Base-by-base conservation (phyloP, 2,888 invertebrate genomes). In the Eupithecia exiguata region DNA sequence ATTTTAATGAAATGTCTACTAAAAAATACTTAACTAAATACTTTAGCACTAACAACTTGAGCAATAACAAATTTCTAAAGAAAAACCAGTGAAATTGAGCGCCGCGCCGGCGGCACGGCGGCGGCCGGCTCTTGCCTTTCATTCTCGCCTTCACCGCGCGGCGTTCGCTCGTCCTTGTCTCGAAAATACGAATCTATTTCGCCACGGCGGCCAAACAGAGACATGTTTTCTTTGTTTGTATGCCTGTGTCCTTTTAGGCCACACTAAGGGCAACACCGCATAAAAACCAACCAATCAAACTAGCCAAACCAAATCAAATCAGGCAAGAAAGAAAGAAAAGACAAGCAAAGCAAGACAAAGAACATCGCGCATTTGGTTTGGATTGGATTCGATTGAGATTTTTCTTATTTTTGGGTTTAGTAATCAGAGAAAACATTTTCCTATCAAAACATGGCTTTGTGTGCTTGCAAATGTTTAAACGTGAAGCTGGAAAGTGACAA, bases 391-490 rank as follows among this genome's bases (percentile, higher is more conserved):
- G 21, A 36, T 30, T 49, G 40, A 73, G 38, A 69, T 58, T 70
- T 38, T 68, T 49, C 63, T 25, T 0, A 69, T 58, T 72, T 72
- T 71, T 38, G 35, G 63, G 58, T 66, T 69, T 62, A 66, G 0
- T 46, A 7, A 66, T 65, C 66, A 38, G n/a, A 67, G 16, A 38
- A 62, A 66, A 62, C 49, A 38, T 30, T 68, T 49, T 2, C 21
- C 36, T 40, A 49, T 1, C 77, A 80, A 78, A 93, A 84, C 84
- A 95, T 95, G 95, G 93, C 96, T 90, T 89, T 94, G 85, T 93
- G 88, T 88, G 95, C 96, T 86, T 97, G 97, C 93, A 96, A 97
- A 94, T 97, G 97, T 91, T 92, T 97, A 85, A 97, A 97, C 93
- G 95, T 97, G 83, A 93, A 95, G 82, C 94, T 97, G 82, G 95